Conservation (phyloP, 2,888 invertebrate genomes). For the Palloptera scutellata region DNA sequence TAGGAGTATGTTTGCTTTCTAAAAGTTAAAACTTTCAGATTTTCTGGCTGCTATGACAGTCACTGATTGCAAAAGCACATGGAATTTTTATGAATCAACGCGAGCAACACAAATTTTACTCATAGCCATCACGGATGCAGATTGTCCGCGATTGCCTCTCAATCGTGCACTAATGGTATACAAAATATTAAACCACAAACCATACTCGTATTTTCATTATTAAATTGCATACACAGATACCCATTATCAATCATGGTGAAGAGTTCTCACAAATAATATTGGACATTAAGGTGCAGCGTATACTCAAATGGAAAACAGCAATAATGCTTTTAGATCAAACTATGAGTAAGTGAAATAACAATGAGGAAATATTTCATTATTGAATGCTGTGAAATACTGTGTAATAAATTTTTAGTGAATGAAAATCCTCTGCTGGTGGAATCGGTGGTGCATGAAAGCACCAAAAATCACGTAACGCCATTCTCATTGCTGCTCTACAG, state of each 20-base stretch:
- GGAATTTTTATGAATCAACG: constrained; percentile 73
- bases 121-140: constrained; percentile 79
- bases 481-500: constrained; percentile 58
- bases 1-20: too few relatives aligned
- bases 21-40: constrained; percentile 64
- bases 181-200: neutral
- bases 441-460: constrained; percentile 56
- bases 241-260: constrained; percentile 73
- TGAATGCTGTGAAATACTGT: too few relatives aligned
- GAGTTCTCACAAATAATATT: constrained; percentile 81
- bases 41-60: constrained; percentile 77
- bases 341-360: constrained; percentile 70
- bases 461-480: constrained; percentile 54
- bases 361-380: neutral
- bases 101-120: constrained; percentile 73
- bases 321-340: constrained; percentile 77
- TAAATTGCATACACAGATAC: constrained; percentile 60
- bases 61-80: constrained; percentile 78
- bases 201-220: too few relatives aligned
- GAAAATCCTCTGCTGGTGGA: constrained; percentile 55
- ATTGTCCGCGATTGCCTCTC: constrained; percentile 78
- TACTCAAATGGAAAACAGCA: constrained; percentile 77
- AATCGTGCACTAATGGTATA: constrained; percentile 72
- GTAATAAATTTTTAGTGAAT: constrained; percentile 40
- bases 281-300: constrained; percentile 73